A percentile compares a stretch with the other conserved stretches of the same genome.
phyloP scores from a whole-genome alignment of 1,140 invertebrate species.

The Latrodectus geometricus region DNA sequence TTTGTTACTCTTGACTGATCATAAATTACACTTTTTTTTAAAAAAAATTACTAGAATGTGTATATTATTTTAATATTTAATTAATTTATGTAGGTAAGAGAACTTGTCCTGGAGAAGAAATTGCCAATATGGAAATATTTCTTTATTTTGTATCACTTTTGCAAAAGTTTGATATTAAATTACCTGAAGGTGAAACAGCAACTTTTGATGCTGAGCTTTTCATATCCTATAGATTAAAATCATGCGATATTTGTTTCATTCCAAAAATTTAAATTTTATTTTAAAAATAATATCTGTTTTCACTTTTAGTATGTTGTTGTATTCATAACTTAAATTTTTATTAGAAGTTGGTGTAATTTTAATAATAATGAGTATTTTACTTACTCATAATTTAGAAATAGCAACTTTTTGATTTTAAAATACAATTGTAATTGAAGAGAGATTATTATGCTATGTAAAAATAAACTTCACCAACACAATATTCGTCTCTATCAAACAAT shows the following conservation, averaged over 20 bases:
- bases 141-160: conserved; percentile 62
- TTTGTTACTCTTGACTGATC: no score
- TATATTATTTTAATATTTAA: background rate
- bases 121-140: conserved; percentile 63
- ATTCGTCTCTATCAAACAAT: no score
- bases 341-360: no score
- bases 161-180: conserved; percentile 51
- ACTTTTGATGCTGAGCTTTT: conserved; percentile 25
- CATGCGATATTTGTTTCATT: conserved; percentile 29
- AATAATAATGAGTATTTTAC: no score
- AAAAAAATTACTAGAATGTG: no score
- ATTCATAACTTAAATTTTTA: no score
- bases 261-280: background rate
- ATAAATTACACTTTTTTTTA: no score
- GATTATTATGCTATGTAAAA: no score
- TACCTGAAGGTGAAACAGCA: conserved; percentile 38
- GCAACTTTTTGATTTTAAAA: no score
- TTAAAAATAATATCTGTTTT: background rate
- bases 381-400: no score
- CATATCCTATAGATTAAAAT: conserved; percentile 3
- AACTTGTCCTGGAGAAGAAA: conserved; percentile 60
- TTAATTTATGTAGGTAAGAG: conserved; percentile 59
- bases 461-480: no score
- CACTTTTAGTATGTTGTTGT: background rate
- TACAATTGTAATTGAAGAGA: no score